These are phyloP conservation scores for Caenorhabditis macrosperma DNA, from an alignment of 2,888 invertebrate genomes.

Conservation along the genomic window DNA sequence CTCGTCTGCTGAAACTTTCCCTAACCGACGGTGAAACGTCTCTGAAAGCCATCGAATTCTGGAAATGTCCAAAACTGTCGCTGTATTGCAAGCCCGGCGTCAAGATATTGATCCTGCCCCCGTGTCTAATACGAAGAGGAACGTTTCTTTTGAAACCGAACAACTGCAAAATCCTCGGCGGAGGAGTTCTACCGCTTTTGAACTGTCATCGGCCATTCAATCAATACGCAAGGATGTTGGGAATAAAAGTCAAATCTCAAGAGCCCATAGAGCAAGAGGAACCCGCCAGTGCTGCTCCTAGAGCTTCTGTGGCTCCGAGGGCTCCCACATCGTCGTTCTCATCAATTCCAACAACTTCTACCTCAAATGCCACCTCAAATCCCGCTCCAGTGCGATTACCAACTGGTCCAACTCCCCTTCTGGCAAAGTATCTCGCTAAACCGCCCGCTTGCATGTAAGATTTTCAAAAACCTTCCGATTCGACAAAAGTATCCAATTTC, in stretches of 20 bases:
- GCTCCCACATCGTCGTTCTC: not conserved
- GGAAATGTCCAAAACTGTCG: constrained; percentile 36
- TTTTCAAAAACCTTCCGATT: not conserved
- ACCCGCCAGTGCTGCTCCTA: not conserved
- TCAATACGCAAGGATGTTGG: constrained; percentile 10
- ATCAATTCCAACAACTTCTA: not conserved
- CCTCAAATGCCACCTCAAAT: no score
- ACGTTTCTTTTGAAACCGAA: constrained; percentile 60
- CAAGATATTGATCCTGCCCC: constrained; percentile 36
- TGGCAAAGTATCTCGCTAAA: constrained; percentile 25
- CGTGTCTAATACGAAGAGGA: constrained; percentile 35
- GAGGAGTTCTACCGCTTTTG: constrained; percentile 23
- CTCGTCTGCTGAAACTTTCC: constrained; percentile 35
- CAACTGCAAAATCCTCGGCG: constrained; percentile 48
- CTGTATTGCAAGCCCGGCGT: constrained; percentile 45
- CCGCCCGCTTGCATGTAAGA: constrained; percentile 8
- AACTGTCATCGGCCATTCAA: constrained; percentile 13
- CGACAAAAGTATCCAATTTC: not conserved
- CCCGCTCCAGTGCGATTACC: not conserved
- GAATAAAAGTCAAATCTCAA: constrained; percentile 15
- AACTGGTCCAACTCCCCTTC: not conserved
- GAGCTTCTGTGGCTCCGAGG: no score
- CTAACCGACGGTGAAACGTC: constrained; percentile 37
- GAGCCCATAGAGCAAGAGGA: no score
- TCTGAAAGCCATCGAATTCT: constrained; percentile 47